Percentiles rank a stretch among this genome's conserved stretches.
These are phyloP conservation scores for Tenthredo mesomela DNA, from an alignment of 2,888 invertebrate species.

Conservation along the genomic window DNA sequence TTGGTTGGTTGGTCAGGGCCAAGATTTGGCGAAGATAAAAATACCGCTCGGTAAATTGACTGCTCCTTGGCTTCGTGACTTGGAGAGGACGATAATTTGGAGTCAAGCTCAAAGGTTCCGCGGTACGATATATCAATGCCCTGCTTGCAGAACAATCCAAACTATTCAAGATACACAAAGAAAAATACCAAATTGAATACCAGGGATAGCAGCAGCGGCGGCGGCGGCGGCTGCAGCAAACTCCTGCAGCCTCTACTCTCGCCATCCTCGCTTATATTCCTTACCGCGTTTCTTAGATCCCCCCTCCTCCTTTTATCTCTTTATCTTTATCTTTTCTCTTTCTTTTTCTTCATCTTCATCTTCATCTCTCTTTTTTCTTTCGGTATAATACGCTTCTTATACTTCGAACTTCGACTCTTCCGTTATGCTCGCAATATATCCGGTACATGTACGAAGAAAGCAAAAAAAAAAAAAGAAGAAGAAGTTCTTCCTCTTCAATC, in stretches of 20 bases:
- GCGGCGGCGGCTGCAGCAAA: conserved; percentile 54
- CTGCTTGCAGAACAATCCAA: conserved; percentile 77
- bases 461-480: neutral
- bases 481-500: neutral
- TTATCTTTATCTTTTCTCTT: conserved; percentile 50
- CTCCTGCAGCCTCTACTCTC: conserved; percentile 57
- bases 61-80: conserved; percentile 64
- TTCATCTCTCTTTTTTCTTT: conserved; percentile 37
- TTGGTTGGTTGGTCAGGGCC: conserved; percentile 57
- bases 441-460: neutral
- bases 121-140: conserved; percentile 78
- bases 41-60: conserved; percentile 75
- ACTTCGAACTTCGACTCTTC: neutral
- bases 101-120: conserved; percentile 76
- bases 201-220: conserved; percentile 72
- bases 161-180: conserved; percentile 78
- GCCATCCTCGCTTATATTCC: conserved; percentile 56
- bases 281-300: conserved; percentile 51
- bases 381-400: conserved; percentile 25
- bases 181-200: conserved; percentile 78
- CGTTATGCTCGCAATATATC: neutral
- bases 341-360: neutral
- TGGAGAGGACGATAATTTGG: conserved; percentile 74
- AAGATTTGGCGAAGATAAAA: conserved; percentile 56
- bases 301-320: conserved; percentile 55